phyloP scores from a whole-genome alignment of 2,888 invertebrate species.

The Tachina grossa region DNA sequence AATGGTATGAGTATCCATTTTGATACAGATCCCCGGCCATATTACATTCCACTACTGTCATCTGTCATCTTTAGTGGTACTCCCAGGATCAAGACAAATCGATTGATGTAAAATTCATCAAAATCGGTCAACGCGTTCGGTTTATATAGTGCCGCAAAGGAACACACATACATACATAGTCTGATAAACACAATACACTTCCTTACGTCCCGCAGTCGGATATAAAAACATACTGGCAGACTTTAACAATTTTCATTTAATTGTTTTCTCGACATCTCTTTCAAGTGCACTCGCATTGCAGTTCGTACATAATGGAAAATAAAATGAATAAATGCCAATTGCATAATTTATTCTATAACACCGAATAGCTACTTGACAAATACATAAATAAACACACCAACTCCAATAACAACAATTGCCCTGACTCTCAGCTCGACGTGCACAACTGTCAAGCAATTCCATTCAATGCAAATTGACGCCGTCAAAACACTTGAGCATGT shows the following conservation, averaged over 20 bases:
- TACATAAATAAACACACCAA: constrained; percentile 4
- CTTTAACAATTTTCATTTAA: not conserved
- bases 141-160: too few species aligned
- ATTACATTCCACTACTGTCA: too few species aligned
- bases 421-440: not conserved
- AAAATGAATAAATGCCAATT: constrained; percentile 48
- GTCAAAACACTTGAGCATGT: constrained; percentile 62
- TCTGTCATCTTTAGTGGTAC: too few species aligned
- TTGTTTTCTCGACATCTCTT: not conserved
- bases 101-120: too few species aligned
- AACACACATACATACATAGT: too few species aligned
- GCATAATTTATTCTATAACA: constrained; percentile 11
- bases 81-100: too few species aligned
- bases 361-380: constrained; percentile 37
- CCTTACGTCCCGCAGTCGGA: too few species aligned
- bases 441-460: constrained; percentile 46
- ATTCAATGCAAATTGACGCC: constrained; percentile 64
- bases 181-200: too few species aligned
- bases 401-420: constrained; percentile 6
- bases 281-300: constrained; percentile 6
- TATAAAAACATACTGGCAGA: not conserved
- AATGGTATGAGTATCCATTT: too few species aligned
- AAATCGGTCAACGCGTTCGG: too few species aligned
- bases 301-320: not conserved
- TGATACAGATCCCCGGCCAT: too few species aligned